phyloP scores from a whole-genome alignment of 2,888 invertebrate species.

The Sabatieria punctata region DNA sequence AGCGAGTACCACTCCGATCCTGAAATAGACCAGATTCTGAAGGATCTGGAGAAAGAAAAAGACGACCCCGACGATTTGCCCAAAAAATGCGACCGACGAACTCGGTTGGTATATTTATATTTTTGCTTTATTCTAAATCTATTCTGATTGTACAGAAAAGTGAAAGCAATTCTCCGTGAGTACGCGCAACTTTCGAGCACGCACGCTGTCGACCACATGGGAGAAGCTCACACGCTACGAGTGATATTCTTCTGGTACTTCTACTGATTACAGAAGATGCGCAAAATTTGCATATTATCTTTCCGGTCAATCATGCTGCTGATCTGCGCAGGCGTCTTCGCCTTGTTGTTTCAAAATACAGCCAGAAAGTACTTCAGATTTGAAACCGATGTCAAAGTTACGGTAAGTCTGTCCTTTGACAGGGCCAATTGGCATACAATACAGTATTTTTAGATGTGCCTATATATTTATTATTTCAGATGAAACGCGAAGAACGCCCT shows the following conservation, averaged over 20 bases:
- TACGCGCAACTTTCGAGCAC: not conserved
- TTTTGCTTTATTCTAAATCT: not conserved
- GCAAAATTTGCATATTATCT: not conserved
- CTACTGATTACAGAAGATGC: too few relatives aligned
- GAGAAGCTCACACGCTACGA: not conserved
- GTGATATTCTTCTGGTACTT: constrained; percentile 2
- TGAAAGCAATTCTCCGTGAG: not conserved
- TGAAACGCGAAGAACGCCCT: constrained; percentile 1
- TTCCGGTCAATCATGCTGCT: constrained; percentile 2
- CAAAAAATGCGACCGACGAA: not conserved
- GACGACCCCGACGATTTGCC: not conserved
- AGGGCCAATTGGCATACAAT: not conserved
- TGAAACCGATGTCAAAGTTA: not conserved
- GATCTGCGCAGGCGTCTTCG: not conserved
- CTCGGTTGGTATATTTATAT: not conserved
- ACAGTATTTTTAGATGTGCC: not conserved
- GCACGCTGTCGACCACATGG: not conserved
- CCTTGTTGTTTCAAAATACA: not conserved
- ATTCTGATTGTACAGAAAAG: not conserved
- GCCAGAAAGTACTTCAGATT: not conserved
- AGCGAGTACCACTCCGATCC: too few relatives aligned
- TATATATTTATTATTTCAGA: not conserved
- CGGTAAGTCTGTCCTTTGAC: not conserved
- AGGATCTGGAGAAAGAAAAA: too few relatives aligned
- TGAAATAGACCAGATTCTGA: too few relatives aligned